Evolutionary conservation across 1,140 invertebrate species (phyloP).

Genomic region (Cepaea nemoralis): DNA sequence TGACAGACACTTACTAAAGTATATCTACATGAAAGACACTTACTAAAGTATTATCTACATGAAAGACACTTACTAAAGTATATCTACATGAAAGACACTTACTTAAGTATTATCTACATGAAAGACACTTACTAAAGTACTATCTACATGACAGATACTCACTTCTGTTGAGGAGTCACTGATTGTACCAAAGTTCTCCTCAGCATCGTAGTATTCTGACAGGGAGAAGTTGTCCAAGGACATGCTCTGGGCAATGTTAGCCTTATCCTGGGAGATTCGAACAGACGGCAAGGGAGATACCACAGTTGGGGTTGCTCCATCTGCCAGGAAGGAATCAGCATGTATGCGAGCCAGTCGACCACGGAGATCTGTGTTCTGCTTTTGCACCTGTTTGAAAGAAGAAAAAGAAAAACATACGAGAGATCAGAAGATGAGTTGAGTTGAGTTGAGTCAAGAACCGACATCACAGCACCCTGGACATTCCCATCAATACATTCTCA

Average conservation of each 20-base stretch:
- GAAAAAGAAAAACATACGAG: too few species aligned
- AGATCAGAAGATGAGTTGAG: too few species aligned
- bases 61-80: too few species aligned
- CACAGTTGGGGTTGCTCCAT: constrained; percentile 31
- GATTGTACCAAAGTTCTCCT: constrained; percentile 74
- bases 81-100: too few species aligned
- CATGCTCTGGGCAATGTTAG: constrained; percentile 73
- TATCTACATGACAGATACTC: constrained; percentile 14
- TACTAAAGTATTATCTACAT: too few species aligned
- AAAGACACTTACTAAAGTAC: too few species aligned
- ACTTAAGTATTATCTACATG: too few species aligned
- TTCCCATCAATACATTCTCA: too few species aligned
- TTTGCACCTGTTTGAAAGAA: constrained; percentile 72
- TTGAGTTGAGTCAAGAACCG: too few species aligned
- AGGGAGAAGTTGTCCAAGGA: constrained; percentile 82
- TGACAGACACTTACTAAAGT: too few species aligned
- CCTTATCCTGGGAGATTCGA: constrained; percentile 39
- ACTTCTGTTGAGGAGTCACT: constrained; percentile 73
- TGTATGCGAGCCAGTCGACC: constrained; percentile 79
- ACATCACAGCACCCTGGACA: too few species aligned
- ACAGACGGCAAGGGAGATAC: constrained; percentile 37
- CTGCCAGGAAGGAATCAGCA: constrained; percentile 64
- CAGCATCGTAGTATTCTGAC: constrained; percentile 89
- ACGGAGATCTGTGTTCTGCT: constrained; percentile 82
- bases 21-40: too few species aligned